Conservation (phyloP, 2,113 vertebrate species). For the Corythoichthys haematopterus region DNA sequence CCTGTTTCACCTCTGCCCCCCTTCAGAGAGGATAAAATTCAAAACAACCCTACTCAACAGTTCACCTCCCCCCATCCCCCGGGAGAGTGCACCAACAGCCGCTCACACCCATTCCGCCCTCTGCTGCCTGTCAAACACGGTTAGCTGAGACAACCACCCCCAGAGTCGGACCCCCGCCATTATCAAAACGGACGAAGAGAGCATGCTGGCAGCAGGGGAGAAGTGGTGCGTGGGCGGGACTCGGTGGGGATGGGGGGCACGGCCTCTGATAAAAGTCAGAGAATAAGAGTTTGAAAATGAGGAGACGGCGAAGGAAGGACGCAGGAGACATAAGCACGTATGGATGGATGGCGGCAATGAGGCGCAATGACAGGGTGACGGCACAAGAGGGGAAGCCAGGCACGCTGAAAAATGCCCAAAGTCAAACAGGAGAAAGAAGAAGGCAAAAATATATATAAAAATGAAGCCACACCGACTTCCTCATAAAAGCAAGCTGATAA, state of each 20-base stretch:
- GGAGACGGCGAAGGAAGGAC: slow-evolving; percentile 43
- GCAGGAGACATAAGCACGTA: slow-evolving; percentile 54
- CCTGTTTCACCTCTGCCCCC: slow-evolving; percentile 22
- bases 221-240: neutral
- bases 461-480: neutral
- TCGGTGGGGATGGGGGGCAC: slow-evolving; percentile 33
- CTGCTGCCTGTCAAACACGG: slow-evolving; percentile 69
- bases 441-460: slow-evolving; percentile 2
- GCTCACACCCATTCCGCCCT: slow-evolving; percentile 19
- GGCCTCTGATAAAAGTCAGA: slow-evolving; percentile 60
- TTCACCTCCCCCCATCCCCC: slow-evolving; percentile 18
- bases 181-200: slow-evolving; percentile 43
- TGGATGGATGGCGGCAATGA: slow-evolving; percentile 60
- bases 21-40: slow-evolving; percentile 6
- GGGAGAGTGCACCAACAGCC: slow-evolving; percentile 12
- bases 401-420: slow-evolving; percentile 26
- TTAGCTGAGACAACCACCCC: slow-evolving; percentile 52
- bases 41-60: slow-evolving; percentile 11
- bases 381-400: slow-evolving; percentile 36
- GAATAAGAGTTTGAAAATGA: slow-evolving; percentile 55
- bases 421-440: slow-evolving; percentile 26
- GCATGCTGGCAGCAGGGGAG: slow-evolving; percentile 22
- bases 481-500: neutral
- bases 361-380: slow-evolving; percentile 57
- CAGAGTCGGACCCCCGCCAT: slow-evolving; percentile 27